A percentile compares a stretch with the other conserved stretches of the same genome.
phyloP scores from a whole-genome alignment of 2,888 invertebrate species.

The Unio pictorum region DNA sequence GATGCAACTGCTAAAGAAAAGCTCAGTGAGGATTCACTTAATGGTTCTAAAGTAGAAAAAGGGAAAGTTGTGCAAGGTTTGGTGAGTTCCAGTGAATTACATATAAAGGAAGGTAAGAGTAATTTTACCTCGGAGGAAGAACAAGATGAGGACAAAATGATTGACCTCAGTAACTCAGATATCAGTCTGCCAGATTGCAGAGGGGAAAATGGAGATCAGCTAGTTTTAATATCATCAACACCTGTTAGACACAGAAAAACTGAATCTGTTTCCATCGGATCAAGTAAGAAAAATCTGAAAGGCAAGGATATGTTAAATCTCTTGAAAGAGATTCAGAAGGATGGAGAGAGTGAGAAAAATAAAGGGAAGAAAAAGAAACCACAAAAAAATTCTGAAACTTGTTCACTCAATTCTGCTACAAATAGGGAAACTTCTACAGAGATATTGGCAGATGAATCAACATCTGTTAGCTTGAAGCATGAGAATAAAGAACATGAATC shows the following conservation, averaged over 20 bases:
- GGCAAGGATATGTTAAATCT: slow-evolving; percentile 30
- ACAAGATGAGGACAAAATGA: no score
- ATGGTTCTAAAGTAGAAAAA: no score
- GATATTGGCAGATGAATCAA: no score
- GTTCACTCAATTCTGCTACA: not conserved
- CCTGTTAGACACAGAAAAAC: not conserved
- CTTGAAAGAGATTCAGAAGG: slow-evolving; percentile 26
- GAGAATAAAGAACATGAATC: no score
- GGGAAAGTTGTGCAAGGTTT: not conserved
- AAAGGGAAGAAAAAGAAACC: slow-evolving; percentile 17
- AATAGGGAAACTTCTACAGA: no score
- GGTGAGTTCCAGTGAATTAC: not conserved
- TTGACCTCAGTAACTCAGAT: no score
- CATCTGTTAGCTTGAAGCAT: no score
- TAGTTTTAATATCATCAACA: not conserved
- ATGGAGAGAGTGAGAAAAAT: slow-evolving; percentile 10
- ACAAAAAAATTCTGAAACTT: slow-evolving; percentile 6
- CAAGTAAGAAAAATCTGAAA: slow-evolving; percentile 25
- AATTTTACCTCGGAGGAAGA: not conserved
- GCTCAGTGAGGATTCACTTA: no score
- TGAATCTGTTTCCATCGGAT: not conserved
- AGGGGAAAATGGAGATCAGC: not conserved
- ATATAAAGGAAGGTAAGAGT: not conserved
- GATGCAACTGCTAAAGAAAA: no score
- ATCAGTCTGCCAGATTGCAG: no score